Conservation (phyloP, 1,140 invertebrate species). For the Zaprionus nigranus region DNA sequence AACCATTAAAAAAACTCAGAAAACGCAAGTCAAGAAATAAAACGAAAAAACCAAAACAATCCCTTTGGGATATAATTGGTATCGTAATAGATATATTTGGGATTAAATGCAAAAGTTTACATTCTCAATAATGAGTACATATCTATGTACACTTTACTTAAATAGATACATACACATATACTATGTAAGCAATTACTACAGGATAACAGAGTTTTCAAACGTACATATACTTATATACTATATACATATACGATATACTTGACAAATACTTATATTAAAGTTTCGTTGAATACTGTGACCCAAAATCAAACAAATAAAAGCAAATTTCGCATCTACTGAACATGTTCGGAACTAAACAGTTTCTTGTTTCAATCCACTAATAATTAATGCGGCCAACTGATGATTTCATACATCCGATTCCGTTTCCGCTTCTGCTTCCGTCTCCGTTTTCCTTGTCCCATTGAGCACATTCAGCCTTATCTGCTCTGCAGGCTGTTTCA, state of each 20-base stretch:
- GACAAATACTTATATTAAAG: slow-evolving; percentile 44
- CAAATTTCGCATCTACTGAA: slow-evolving; percentile 76
- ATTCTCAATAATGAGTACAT: slow-evolving; percentile 64
- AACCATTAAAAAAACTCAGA: slow-evolving; percentile 21
- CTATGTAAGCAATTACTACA: slow-evolving; percentile 68
- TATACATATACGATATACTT: slow-evolving; percentile 32
- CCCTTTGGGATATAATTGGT: background rate
- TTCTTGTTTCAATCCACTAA: slow-evolving; percentile 23
- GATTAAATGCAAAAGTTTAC: slow-evolving; percentile 62
- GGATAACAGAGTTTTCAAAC: slow-evolving; percentile 45
- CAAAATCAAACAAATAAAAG: slow-evolving; percentile 77
- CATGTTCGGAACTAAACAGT: slow-evolving; percentile 55
- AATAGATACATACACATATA: slow-evolving; percentile 45
- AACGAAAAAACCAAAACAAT: slow-evolving; percentile 19
- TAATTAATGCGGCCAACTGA: slow-evolving; percentile 2
- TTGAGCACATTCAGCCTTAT: slow-evolving; percentile 61
- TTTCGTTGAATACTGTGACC: slow-evolving; percentile 76
- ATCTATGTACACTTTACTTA: slow-evolving; percentile 67
- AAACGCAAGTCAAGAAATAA: slow-evolving; percentile 7
- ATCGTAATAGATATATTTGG: slow-evolving; percentile 21
- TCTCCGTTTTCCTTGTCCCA: slow-evolving; percentile 18
- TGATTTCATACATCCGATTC: slow-evolving; percentile 22
- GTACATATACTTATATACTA: slow-evolving; percentile 34
- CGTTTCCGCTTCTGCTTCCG: slow-evolving; percentile 43
- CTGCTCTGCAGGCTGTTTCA: slow-evolving; percentile 56